Evolutionary conservation across 2,113 vertebrate genomes (phyloP), one percentile per base, ranked within the genome.

Genomic region (Tyto alba): DNA sequence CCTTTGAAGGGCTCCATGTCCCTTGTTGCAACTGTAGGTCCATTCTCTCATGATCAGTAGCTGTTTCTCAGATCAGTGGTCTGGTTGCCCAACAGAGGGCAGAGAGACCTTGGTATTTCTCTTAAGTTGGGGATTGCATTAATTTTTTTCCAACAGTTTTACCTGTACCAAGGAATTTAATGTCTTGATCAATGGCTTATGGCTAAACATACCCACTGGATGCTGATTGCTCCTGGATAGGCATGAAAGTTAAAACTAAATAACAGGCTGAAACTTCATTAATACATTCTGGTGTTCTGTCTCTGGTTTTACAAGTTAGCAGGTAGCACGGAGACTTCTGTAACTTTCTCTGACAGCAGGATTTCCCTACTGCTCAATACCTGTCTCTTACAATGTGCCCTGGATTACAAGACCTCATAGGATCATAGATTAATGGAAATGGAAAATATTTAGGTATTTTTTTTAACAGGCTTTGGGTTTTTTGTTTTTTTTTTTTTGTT

Each of bases 11-110:
- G 23, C 50, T 85, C 53, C 26, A 5, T 13, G 10, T 64, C 11
- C 62, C 56, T 10, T 19, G 19, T 64, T 63, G 36, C 52, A 43
- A 0, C 10, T 16, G 16, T 32, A 68, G 62, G 18, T 40, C 73
- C 12, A 0, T 11, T 45, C n/a, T 32, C 36, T 21, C 1, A 0
- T 10, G 50, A 80, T 30, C 71, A 67, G 32, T 2, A n/a, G 45
- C 27, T 12, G 5, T 48, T 45, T 25, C 82, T 89, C 52, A 38
- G 34, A 1, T 48, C 48, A 21, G n/a, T 41, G 59, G 1, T 20
- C 47, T 59, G 67, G 7, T 52, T 82, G 69, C 13, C 47, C 47
- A 26, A 1, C 22, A 16, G 11, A 3, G 29, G 45, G n/a, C 40
- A 36, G 90, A 69, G 90, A 69, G 34, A 13, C 5, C 40, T 63